Percentiles rank a stretch among this genome's conserved stretches.
These are phyloP conservation scores for Connochaetes taurinus DNA, from an alignment of 2,113 vertebrate genomes.

Conservation along the genomic window DNA sequence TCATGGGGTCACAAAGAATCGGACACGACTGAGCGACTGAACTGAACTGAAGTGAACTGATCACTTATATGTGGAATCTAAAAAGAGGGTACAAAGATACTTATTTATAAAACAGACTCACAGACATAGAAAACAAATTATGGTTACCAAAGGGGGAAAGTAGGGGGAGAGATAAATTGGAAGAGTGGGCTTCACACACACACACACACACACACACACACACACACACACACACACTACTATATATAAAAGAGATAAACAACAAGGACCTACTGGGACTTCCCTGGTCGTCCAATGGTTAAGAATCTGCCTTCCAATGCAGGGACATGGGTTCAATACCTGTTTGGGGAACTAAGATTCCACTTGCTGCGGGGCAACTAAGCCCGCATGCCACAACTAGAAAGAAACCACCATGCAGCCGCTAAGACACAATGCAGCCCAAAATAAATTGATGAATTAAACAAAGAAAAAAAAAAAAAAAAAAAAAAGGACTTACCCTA, in stretches of 20 bases:
- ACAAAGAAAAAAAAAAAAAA: background rate
- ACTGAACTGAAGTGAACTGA: no score
- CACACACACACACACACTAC: background rate
- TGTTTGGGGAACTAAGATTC: background rate
- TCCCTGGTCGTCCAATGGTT: background rate
- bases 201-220: background rate
- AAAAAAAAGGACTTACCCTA: background rate
- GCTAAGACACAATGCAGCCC: background rate
- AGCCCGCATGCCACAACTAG: background rate
- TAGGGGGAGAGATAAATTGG: background rate
- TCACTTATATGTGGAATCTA: background rate
- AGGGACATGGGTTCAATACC: background rate
- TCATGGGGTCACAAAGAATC: no score
- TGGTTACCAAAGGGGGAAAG: background rate
- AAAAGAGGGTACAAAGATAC: background rate
- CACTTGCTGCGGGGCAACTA: fast-evolving
- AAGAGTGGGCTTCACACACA: background rate
- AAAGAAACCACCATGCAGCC: background rate
- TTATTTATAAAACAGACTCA: background rate
- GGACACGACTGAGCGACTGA: no score
- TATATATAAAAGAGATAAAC: background rate
- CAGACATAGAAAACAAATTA: background rate
- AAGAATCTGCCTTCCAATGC: background rate
- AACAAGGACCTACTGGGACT: background rate
- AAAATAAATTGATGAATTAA: background rate